phyloP scores from a whole-genome alignment of 2,888 invertebrate genomes.

The Lochmaea crataegi region DNA sequence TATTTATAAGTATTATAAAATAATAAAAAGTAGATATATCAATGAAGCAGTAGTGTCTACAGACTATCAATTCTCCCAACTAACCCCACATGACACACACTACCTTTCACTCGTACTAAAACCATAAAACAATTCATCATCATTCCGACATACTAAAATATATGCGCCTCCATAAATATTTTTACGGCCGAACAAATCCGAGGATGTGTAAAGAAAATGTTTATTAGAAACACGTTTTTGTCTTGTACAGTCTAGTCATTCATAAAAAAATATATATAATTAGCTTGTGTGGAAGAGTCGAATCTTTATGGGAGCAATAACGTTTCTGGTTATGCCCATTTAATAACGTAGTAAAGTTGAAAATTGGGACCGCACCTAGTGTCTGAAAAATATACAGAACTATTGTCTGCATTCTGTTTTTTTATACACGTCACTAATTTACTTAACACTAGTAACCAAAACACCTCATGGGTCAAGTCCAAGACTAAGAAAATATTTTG shows the following conservation, averaged over 20 bases:
- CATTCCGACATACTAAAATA: conserved; percentile 29
- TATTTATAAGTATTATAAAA: not conserved
- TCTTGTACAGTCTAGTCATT: conserved; percentile 25
- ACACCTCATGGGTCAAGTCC: no score
- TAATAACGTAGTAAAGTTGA: conserved; percentile 3
- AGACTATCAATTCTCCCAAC: not conserved
- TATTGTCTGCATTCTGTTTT: not conserved
- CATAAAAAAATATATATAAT: conserved; percentile 33
- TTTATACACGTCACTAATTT: no score
- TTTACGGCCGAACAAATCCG: conserved; percentile 31
- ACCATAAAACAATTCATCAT: conserved; percentile 28
- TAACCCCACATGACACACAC: not conserved
- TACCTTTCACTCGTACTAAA: not conserved
- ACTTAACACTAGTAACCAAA: no score
- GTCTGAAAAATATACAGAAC: not conserved
- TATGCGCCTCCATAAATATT: conserved; percentile 30
- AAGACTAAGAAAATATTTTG: no score
- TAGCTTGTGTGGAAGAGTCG: conserved; percentile 12
- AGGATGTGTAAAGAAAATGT: conserved; percentile 34
- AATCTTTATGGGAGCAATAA: conserved; percentile 26
- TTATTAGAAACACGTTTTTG: conserved; percentile 38
- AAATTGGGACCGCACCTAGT: conserved; percentile 11
- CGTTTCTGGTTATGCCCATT: conserved; percentile 14
- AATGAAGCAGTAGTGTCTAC: not conserved
- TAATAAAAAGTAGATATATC: not conserved